A percentile compares a stretch with the other conserved stretches of the same genome.
These are phyloP conservation scores for Onychomys torridus DNA, from an alignment of 2,797 vertebrate genomes.

Conservation along the genomic window DNA sequence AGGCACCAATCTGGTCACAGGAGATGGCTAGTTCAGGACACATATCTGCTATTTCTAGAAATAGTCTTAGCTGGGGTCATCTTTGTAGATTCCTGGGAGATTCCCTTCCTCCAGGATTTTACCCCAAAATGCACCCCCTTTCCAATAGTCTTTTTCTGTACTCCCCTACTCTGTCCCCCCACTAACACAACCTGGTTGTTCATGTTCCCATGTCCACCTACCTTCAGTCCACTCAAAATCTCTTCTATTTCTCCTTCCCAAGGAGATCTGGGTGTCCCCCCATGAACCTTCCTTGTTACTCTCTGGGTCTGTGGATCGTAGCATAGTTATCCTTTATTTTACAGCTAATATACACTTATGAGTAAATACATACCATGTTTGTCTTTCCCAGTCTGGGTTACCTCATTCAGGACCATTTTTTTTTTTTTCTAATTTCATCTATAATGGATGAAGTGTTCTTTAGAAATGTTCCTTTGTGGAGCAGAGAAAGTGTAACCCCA, in stretches of 20 bases:
- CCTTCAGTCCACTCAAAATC: not conserved
- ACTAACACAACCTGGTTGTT: not conserved
- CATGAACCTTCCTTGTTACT: not conserved
- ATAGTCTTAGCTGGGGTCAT: not conserved
- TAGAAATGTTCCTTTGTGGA: not conserved
- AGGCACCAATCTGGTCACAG: not conserved
- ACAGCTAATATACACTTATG: not conserved
- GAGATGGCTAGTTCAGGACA: not conserved
- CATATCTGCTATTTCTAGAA: not conserved
- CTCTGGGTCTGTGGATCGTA: not conserved
- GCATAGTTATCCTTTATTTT: not conserved
- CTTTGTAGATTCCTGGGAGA: not conserved
- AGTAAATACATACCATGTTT: not conserved
- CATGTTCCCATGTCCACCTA: not conserved
- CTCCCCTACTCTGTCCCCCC: not conserved
- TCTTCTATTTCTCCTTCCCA: not conserved
- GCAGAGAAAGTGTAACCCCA: not conserved
- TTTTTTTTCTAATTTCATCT: not conserved
- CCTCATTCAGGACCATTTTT: not conserved
- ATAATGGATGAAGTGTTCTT: not conserved
- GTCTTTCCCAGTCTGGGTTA: not conserved
- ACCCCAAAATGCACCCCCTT: not conserved
- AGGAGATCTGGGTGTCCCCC: not conserved
- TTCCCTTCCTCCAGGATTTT: not conserved
- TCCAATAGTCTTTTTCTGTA: not conserved